Evolutionary conservation across 2,797 vertebrate species (phyloP), one percentile per base, ranked within the genome.

Genomic region (Ptychadena robeensis): DNA sequence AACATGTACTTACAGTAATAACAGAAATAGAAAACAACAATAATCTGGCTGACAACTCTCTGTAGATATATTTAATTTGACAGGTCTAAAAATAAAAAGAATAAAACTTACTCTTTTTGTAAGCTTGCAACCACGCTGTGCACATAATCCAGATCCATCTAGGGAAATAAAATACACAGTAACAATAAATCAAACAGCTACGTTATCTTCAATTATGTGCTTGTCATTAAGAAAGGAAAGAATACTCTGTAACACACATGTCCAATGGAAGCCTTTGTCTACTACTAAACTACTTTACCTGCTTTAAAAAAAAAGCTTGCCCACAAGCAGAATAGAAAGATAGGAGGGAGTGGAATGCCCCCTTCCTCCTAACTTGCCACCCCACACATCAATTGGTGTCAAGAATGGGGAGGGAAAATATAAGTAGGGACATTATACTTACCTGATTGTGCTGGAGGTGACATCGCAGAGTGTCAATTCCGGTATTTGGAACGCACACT

Each of bases 81-180:
- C 40, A 65, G 9, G 28, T 9, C 15, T 28, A 65, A 28, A 66
- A 38, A 67, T 25, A 35, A 68, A 25, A 68, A 4, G 32, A 12
- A 12, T 61, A 2, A 27, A 75, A 97, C 96, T 94, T 93, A 98
- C 97, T 97, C 96, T 93, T 96, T 99, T 87, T 98, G 95, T 86
- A 99, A 91, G 87, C 90, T 95, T 82, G 94, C 94, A 85, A 97
- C 95, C 86, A 98, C 96, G 22, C 93, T 94, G 78, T 96, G 93
- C 78, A 99, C 96, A 34, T 98, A 98, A 79, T 96, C 96, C 81
- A 94, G 86, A 86, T 98, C 97, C 68, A 96, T 99, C 97, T 99
- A 89, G 38, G 78, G 85, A 87, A 75, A 82, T 38, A 82, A 86
- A 48, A 65, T 18, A 66, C 34, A n/a, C 40, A 44, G 12, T 44